Base-by-base conservation (phyloP, 2,888 invertebrate species). In the Drosophila anceps region DNA sequence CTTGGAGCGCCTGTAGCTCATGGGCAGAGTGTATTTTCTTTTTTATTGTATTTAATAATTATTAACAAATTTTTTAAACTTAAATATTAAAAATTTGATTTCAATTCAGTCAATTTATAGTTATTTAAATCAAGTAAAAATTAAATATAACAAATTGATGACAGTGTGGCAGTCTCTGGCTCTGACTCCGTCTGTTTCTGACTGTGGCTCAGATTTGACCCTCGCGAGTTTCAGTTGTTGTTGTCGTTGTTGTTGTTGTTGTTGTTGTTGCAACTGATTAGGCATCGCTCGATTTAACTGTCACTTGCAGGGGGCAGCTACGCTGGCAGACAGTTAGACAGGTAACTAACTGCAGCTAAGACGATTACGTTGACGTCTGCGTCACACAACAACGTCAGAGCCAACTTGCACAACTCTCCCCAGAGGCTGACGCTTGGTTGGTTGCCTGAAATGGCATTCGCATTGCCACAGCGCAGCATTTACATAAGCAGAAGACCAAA, bases 251-350 rank as follows among this genome's bases (percentile, higher is more conserved):
- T 48, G 39, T 13, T 39, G 20, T 15, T 43, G 41, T 13, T 39
- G n/a, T 57, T 65, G 43, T 37, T 66, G 54, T 58, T 82, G 69
- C 76, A 72, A 51, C 71, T 73, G 88, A 81, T 86, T 88, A 81
- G 81, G 48, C 62, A 64, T 58, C 87, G 81, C 87, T 88, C 69
- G 76, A 84, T 84, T 88, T 88, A 84, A 67, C 87, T 88, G 87
- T 88, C 84, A 88, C 73, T 62, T 69, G 81, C 88, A 88, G 80
- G 29, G 31, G 51, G 33, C 31, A 37, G 51, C n/a, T 20, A 20
- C 7, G 20, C n/a, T 20, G 44, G 39, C 33, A 18, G 61, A 33
- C 61, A 79, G 61, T 27, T 66, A 43, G 46, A 31, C 39, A 55
- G 54, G 29, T 41, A 44, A 27, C 33, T 57, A 76, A 74, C 33